Conservation (phyloP, 2,888 invertebrate species). For the Phlogophora meticulosa region DNA sequence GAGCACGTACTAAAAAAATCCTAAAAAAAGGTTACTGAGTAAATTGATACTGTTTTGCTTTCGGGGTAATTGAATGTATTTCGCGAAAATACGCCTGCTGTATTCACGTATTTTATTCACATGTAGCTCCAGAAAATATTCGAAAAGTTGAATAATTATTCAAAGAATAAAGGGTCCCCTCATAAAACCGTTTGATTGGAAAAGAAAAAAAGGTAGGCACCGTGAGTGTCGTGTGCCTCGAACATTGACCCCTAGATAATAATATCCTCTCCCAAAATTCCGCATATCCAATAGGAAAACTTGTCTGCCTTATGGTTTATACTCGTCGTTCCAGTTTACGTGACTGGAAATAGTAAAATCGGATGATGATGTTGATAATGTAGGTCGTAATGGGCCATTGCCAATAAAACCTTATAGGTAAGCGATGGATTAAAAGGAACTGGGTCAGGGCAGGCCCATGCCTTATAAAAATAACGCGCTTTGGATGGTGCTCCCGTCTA, state of each 20-base stretch:
- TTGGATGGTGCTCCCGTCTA: conserved; percentile 76
- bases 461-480: conserved; percentile 87
- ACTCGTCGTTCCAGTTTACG: conserved; percentile 89
- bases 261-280: conserved; percentile 68
- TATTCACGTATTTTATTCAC: conserved; percentile 38
- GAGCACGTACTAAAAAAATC: conserved; percentile 70
- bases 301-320: conserved; percentile 84
- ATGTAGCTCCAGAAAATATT: conserved; percentile 25
- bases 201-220: conserved; percentile 63
- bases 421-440: conserved; percentile 90
- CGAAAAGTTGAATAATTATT: conserved; percentile 47
- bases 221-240: conserved; percentile 64
- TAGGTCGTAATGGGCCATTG: conserved; percentile 90
- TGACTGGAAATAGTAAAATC: conserved; percentile 91
- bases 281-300: conserved; percentile 72
- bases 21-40: conserved; percentile 62
- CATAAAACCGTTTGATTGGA: conserved; percentile 61
- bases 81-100: conserved; percentile 26
- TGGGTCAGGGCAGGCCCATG: conserved; percentile 88
- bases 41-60: conserved; percentile 52
- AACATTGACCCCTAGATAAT: conserved; percentile 62
- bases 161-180: conserved; percentile 54
- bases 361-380: conserved; percentile 91
- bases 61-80: conserved; percentile 53
- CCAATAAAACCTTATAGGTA: conserved; percentile 91